Evolutionary conservation across 2,888 invertebrate genomes (phyloP), one percentile per base, ranked within the genome.

Genomic region (Machimus rusticus): DNA sequence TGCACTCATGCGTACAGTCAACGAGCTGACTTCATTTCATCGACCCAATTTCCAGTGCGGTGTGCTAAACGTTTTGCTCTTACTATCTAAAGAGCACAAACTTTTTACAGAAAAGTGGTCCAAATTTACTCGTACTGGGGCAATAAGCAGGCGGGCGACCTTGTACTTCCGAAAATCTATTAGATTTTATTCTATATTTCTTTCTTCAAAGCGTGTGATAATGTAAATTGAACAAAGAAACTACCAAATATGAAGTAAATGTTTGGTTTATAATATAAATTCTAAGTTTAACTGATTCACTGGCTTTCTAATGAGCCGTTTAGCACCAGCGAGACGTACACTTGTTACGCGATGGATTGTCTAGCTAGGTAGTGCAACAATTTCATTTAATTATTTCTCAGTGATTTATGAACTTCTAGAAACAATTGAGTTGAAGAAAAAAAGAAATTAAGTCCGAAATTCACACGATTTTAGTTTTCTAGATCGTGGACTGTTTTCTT

Each of bases 401-500:
- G 34, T 34, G 6, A 34, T 34, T 34, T 34, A n/a, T 8, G 23
- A 57, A 9, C 57, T 2, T n/a, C 16, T 19, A 31, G 28, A 19
- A 31, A 23, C 81, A 0, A 31, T n/a, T 34, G 16, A 23, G 16
- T 23, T 14, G 12, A 0, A 12, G 14, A 28, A 16, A 23, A 23
- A 28, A 79, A 31, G 55, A 55, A 81, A 74, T 46, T 66, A 66
- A 28, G 28, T 12, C 5, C 19, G 5, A 12, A 37, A 74, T 43
- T 19, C 87, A 86, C 77, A 74, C 85, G 39, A 78, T 87, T 78
- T 78, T 28, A 79, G 55, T 85, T 87, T 88, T 87, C 87, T 88
- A 89, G 89, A 89, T 89, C 88, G 88, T 81, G 79, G 23, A 57
- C 19, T 19, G 55, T 57, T 57, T 23, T 57, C 57, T 66, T 66